Evolutionary conservation across 2,888 invertebrate species (phyloP), one percentile per base, ranked within the genome.

Genomic region (Odontomyia ornata): DNA sequence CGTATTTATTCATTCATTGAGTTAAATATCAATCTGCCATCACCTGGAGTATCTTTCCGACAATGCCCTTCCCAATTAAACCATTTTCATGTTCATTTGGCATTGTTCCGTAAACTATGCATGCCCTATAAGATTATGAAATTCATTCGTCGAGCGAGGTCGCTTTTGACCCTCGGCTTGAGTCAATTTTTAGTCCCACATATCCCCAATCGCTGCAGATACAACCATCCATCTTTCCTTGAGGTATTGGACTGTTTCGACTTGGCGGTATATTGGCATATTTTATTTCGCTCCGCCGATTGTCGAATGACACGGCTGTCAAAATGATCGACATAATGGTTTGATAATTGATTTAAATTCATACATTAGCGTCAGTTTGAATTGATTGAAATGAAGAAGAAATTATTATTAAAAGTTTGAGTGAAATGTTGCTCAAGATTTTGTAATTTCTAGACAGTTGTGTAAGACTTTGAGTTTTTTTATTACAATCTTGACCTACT

Each of bases 301-400:
- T 71, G 71, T 56, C 71, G 43, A 27, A 71, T 52, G 71, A 78
- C 71, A 78, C 76, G 76, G 60, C 76, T 78, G 76, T 78, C 76
- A 78, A 76, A 78, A 76, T 78, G 78, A 78, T 76, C 73, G 78
- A 78, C 78, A 78, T 78, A 78, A 78, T 78, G 78, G 78, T 73
- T 78, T 76, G 76, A 76, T 78, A 78, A 78, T 78, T 78, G 78
- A 76, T 78, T 78, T 76, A 56, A 78, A 76, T 78, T 78, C 76
- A 76, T 78, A 76, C 69, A 76, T 78, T 76, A 78, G 72, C 64
- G 78, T 75, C 78, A 78, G 36, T 23, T 57, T 13, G 15, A 21
- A 25, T 18, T 64, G 23, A 28, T 25, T 52, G 52, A 18, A 36
- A 36, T 18, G 52, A 15, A 13, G 18, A 52, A 52, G 52, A 18